These are phyloP conservation scores for Polydrusus pterygomalis DNA, from an alignment of 2,888 invertebrate species.

Conservation along the genomic window DNA sequence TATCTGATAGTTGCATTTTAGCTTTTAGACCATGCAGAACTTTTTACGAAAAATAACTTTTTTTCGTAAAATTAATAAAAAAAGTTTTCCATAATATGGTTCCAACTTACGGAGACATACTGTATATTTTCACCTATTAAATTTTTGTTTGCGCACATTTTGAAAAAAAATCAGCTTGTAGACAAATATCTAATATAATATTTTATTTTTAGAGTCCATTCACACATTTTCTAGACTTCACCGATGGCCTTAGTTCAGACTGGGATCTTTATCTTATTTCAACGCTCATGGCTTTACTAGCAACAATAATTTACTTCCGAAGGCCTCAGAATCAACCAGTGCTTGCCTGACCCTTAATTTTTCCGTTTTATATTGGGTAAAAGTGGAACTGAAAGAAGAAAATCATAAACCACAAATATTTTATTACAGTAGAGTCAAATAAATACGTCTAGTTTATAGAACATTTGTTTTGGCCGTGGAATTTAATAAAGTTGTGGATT, in stretches of 20 bases:
- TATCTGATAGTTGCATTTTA: too few relatives aligned
- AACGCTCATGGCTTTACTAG: conserved; percentile 86
- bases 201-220: conserved; percentile 76
- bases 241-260: conserved; percentile 85
- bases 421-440: neutral
- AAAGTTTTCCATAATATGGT: too few relatives aligned
- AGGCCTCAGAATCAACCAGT: conserved; percentile 73
- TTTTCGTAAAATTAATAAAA: too few relatives aligned
- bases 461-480: neutral
- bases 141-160: too few relatives aligned
- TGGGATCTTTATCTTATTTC: conserved; percentile 97
- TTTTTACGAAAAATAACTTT: too few relatives aligned
- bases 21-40: too few relatives aligned
- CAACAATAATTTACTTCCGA: conserved; percentile 86
- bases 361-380: conserved; percentile 39
- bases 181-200: too few relatives aligned
- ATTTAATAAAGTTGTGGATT: too few relatives aligned
- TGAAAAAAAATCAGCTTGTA: too few relatives aligned
- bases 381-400: neutral
- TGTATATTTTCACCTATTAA: too few relatives aligned
- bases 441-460: neutral
- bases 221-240: conserved; percentile 79
- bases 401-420: conserved; percentile 16
- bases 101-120: too few relatives aligned
- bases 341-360: conserved; percentile 47